Conservation (phyloP, 2,888 invertebrate genomes). For the Steromphala cineraria region DNA sequence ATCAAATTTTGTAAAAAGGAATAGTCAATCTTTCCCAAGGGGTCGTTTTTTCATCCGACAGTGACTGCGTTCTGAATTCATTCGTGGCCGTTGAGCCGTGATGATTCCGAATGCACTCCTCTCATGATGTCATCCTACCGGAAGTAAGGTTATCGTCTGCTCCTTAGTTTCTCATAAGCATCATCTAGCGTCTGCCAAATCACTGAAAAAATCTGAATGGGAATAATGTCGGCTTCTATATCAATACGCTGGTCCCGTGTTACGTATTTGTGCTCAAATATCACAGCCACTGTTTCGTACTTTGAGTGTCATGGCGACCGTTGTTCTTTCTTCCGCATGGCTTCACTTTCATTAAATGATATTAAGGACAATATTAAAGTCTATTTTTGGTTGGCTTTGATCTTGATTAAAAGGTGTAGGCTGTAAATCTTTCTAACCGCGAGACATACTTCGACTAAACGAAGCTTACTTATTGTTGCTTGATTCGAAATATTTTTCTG, state of each 20-base stretch:
- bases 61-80: not conserved
- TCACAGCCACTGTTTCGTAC: not conserved
- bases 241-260: not conserved
- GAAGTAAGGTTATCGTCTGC: slow-evolving; percentile 5
- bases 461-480: too few relatives aligned
- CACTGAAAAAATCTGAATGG: not conserved
- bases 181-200: not conserved
- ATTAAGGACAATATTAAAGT: too few relatives aligned
- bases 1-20: not conserved
- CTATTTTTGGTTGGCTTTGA: too few relatives aligned
- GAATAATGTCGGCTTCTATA: not conserved
- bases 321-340: not conserved
- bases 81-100: not conserved
- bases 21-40: not conserved
- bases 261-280: not conserved
- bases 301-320: not conserved
- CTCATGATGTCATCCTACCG: not conserved
- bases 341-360: too few relatives aligned
- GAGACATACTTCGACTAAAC: too few relatives aligned
- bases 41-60: not conserved
- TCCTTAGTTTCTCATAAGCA: not conserved
- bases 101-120: not conserved
- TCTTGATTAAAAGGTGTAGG: too few relatives aligned
- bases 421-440: too few relatives aligned
- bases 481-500: too few relatives aligned